phyloP scores from a whole-genome alignment of 2,888 invertebrate genomes.

The Leuctra nigra region DNA sequence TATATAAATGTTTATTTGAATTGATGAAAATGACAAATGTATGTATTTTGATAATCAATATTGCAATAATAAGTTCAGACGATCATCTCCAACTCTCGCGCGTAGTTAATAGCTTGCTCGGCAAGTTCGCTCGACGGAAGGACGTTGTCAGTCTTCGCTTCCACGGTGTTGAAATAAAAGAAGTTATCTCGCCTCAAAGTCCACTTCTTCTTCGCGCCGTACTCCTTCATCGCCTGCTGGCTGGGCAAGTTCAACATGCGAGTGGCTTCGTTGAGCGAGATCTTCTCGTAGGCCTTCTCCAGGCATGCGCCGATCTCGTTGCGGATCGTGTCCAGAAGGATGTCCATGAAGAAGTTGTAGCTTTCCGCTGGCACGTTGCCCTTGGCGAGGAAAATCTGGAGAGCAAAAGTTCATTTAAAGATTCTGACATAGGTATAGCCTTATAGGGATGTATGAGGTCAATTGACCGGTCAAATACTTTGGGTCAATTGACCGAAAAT shows the following conservation, averaged over 20 bases:
- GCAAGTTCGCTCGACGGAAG: slow-evolving; percentile 89
- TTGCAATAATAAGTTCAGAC: no score
- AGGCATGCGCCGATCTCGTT: slow-evolving; percentile 95
- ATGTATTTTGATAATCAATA: no score
- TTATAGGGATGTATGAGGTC: no score
- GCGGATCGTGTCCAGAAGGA: slow-evolving; percentile 88
- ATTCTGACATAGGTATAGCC: background rate
- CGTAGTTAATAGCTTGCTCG: slow-evolving; percentile 92
- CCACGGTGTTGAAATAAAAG: slow-evolving; percentile 71
- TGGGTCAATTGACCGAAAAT: no score
- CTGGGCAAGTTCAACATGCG: slow-evolving; percentile 80
- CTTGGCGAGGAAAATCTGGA: slow-evolving; percentile 77
- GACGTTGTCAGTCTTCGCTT: slow-evolving; percentile 65
- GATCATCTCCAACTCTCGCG: slow-evolving; percentile 98
- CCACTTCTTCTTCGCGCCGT: slow-evolving; percentile 84
- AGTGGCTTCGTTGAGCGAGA: slow-evolving; percentile 79
- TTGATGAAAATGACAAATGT: no score
- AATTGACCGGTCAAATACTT: no score
- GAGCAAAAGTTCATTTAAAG: no score
- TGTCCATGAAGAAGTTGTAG: slow-evolving; percentile 96
- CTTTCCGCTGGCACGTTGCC: slow-evolving; percentile 94
- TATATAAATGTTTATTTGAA: no score
- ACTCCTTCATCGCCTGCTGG: slow-evolving; percentile 69
- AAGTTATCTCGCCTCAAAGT: slow-evolving; percentile 66
- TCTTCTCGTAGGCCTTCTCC: slow-evolving; percentile 91